Evolutionary conservation across 2,888 invertebrate species (phyloP).

Genomic region (Andrena praecox): DNA sequence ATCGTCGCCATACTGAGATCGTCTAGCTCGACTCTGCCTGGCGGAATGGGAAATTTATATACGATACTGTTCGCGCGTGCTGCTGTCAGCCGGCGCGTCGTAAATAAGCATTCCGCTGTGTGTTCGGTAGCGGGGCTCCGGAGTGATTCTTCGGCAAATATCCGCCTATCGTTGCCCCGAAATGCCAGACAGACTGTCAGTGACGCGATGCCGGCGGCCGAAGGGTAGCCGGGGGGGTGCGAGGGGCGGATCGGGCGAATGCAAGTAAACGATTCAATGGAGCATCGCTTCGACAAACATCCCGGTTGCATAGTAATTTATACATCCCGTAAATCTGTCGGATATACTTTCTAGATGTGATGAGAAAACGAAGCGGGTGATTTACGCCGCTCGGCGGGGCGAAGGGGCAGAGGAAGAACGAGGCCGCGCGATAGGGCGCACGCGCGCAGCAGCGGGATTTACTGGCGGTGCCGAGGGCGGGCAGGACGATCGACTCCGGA

Average conservation of each 20-base stretch:
- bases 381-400: conserved; percentile 35
- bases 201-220: no score
- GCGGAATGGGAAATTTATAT: conserved; percentile 50
- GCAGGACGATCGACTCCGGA: conserved; percentile 16
- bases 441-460: conserved; percentile 48
- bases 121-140: neutral
- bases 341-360: conserved; percentile 55
- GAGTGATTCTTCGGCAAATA: conserved; percentile 5
- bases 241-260: neutral
- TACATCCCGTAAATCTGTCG: conserved; percentile 62
- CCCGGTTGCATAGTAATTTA: conserved; percentile 58
- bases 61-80: neutral
- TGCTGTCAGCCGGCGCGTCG: neutral
- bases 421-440: conserved; percentile 40
- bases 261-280: conserved; percentile 34
- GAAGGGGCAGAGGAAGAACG: conserved; percentile 1
- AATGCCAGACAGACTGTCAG: neutral
- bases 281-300: conserved; percentile 42
- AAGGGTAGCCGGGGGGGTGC: neutral
- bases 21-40: neutral
- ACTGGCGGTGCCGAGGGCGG: conserved; percentile 13
- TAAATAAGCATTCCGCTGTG: conserved; percentile 27
- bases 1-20: conserved; percentile 49
- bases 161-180: neutral
- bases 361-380: conserved; percentile 56